Evolutionary conservation across 1,140 invertebrate genomes (phyloP).

Genomic region (Phymorhynchus buccinoides): DNA sequence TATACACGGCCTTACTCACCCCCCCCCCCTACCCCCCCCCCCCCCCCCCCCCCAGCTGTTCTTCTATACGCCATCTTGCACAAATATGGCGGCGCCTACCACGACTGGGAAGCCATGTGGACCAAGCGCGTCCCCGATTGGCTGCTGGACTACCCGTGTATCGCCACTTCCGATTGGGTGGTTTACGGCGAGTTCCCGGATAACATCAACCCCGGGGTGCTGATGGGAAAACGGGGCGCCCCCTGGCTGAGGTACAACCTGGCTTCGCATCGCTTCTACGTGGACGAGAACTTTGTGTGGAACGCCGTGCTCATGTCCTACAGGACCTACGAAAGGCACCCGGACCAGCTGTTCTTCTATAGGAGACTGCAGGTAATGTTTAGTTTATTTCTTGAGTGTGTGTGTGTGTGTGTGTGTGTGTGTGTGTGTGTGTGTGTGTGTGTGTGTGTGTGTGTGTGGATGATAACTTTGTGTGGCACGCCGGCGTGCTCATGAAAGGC

Average conservation of each 20-base stretch:
- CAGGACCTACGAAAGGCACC: conserved; percentile 43
- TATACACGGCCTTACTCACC: too few species aligned
- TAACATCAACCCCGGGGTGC: conserved; percentile 42
- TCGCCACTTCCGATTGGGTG: conserved; percentile 41
- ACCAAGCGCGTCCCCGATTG: conserved; percentile 35
- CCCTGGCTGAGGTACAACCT: conserved; percentile 37
- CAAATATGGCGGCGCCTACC: conserved; percentile 42
- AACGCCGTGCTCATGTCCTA: conserved; percentile 41
- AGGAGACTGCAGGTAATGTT: conserved; percentile 42
- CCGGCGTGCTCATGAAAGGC: too few species aligned
- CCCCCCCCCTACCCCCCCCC: background rate
- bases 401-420: background rate
- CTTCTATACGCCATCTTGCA: conserved; percentile 16
- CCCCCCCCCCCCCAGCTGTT: background rate
- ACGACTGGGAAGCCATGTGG: conserved; percentile 46
- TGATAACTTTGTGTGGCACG: too few species aligned
- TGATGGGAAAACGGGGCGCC: conserved; percentile 38
- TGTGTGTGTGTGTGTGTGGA: background rate
- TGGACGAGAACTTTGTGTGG: conserved; percentile 28
- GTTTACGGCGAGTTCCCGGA: conserved; percentile 32
- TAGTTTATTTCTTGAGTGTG: background rate
- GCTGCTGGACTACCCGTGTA: conserved; percentile 38
- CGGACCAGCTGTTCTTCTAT: conserved; percentile 40
- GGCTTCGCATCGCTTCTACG: conserved; percentile 33
- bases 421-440: background rate